Percentiles rank a stretch among this genome's conserved stretches.
Evolutionary conservation across 2,888 invertebrate genomes (phyloP).

Genomic region (Marasmarcha lunaedactyla): DNA sequence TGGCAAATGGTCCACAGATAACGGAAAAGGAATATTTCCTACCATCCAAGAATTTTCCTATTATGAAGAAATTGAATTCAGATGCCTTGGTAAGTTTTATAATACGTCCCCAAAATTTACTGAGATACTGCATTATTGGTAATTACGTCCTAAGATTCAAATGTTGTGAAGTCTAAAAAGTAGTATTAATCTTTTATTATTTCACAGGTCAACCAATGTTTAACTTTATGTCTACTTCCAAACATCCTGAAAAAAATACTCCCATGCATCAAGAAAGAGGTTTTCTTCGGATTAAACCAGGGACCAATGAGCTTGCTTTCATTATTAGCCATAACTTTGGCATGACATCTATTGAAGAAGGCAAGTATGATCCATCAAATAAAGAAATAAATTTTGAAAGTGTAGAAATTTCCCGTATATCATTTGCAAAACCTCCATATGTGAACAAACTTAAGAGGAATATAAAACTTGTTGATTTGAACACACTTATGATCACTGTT

Average conservation of each 20-base stretch:
- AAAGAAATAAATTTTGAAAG: constrained; percentile 60
- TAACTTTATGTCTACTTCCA: constrained; percentile 64
- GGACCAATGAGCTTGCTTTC: constrained; percentile 61
- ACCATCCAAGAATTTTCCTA: constrained; percentile 69
- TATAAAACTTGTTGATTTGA: constrained; percentile 31
- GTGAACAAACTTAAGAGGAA: constrained; percentile 56
- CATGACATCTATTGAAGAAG: constrained; percentile 71
- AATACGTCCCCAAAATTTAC: not conserved
- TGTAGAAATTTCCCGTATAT: constrained; percentile 53
- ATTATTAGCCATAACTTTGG: constrained; percentile 74
- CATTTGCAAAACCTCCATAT: constrained; percentile 61
- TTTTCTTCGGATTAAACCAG: constrained; percentile 69
- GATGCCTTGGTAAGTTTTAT: constrained; percentile 49
- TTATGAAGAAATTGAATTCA: constrained; percentile 68
- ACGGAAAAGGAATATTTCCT: constrained; percentile 66
- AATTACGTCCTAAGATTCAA: too few relatives aligned
- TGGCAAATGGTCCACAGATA: constrained; percentile 68
- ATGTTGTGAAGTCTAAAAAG: too few relatives aligned
- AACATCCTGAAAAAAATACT: constrained; percentile 56
- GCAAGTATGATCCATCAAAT: constrained; percentile 40
- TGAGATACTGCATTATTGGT: too few relatives aligned
- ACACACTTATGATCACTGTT: constrained; percentile 48
- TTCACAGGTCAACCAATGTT: constrained; percentile 71
- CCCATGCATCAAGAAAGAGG: constrained; percentile 75
- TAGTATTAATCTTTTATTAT: too few relatives aligned